Evolutionary conservation across 2,888 invertebrate genomes (phyloP), one percentile per base, ranked within the genome.

Genomic region (Sarcophaga rosellei): DNA sequence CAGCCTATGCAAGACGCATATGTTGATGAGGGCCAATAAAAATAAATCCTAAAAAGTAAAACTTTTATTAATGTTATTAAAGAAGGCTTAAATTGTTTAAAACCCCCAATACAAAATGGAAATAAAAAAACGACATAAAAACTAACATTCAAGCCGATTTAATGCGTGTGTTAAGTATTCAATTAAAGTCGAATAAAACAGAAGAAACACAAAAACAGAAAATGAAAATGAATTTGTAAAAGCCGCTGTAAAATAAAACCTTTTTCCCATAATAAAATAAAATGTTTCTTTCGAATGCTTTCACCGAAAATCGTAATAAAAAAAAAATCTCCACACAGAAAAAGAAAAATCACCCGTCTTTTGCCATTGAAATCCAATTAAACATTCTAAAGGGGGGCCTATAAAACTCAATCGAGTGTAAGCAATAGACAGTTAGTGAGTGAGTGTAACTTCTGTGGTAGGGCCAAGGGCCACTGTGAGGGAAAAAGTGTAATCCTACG

Each of bases 231-330:
- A 57, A 53, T 21, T 17, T 47, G 0, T 23, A 20, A 25, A 17
- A 15, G 35, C 20, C n/a, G n/a, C 35, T n/a, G 8, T 44, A 66
- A 47, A 44, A 12, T 47, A 69, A 35, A 69, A 69, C 70, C 70
- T 72, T 72, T 72, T 47, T 11, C n/a, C 12, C 25, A 12, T 35
- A 69, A 69, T 69, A 53, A 5, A 20, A 23, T 35, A 8, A 35
- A 35, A 35, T 35, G 8, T 35, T 35, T 17, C 35, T 17, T n/a
- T 25, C 35, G 35, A 76, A 76, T 66, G 59, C 76, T 68, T 76
- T 76, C 66, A 76, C 76, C 66, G 6, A 66, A 66, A 44, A 35
- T 35, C 35, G 35, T 35, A 35, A 35, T 35, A 35, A 35, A 35
- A 35, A 25, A 25, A 35, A 35, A 35, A 10, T 35, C 35, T 10